Percentiles rank a stretch among this genome's conserved stretches.
Conservation (phyloP, 2,113 vertebrate species). For the Pelodiscus sinensis region DNA sequence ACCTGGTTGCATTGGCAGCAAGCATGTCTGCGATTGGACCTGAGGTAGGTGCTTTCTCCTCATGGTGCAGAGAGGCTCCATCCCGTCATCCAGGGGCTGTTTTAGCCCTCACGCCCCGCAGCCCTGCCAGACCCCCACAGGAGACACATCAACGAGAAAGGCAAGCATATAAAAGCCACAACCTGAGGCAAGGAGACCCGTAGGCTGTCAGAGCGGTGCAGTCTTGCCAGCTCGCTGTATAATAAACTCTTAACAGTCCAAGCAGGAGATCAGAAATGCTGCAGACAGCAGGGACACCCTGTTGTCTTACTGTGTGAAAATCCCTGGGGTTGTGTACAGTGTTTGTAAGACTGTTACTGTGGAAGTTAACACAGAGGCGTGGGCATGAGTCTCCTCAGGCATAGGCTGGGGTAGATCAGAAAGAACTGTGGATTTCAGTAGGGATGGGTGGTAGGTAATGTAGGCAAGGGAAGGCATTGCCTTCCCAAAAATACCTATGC, state of each 20-base stretch:
- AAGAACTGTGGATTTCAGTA: not conserved
- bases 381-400: not conserved
- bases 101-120: not conserved
- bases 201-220: not conserved
- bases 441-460: not conserved
- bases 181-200: not conserved
- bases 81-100: not conserved
- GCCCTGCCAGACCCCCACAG: not conserved
- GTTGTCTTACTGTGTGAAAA: not conserved
- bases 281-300: not conserved
- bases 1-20: slow-evolving; percentile 68
- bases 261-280: not conserved
- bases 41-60: slow-evolving; percentile 47
- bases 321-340: not conserved
- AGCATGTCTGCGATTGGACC: slow-evolving; percentile 49
- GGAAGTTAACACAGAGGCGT: not conserved
- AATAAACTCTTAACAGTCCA: not conserved
- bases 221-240: not conserved
- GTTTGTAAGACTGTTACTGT: too few relatives aligned
- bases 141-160: not conserved
- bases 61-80: not conserved
- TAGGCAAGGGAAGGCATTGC: too few relatives aligned
- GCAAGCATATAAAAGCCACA: not conserved
- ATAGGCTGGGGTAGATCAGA: not conserved
- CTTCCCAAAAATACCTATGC: too few relatives aligned